Conservation (phyloP, 37 sponge, comb jelly and placozoan genomes). For the Ianthella basta region DNA sequence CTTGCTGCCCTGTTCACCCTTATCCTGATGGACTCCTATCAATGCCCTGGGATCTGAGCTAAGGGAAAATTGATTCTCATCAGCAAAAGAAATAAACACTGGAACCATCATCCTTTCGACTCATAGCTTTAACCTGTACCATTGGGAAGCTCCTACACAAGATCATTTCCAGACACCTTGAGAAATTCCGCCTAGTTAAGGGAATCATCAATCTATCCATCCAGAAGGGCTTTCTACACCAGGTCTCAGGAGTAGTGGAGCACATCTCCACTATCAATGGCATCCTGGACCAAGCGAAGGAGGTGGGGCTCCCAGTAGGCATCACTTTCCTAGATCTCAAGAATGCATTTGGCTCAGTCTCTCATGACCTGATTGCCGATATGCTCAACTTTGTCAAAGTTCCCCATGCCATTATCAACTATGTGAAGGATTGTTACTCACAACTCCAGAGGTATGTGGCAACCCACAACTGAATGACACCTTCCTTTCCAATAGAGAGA, state of each 20-base stretch:
- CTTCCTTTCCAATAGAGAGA: background rate
- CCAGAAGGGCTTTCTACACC: slow-evolving; percentile 19
- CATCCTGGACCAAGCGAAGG: slow-evolving; percentile 8
- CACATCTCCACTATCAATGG: background rate
- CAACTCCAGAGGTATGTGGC: background rate
- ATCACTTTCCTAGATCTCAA: slow-evolving; percentile 32
- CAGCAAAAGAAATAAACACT: background rate
- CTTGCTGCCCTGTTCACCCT: too few species aligned
- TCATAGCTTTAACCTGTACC: background rate
- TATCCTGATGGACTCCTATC: background rate
- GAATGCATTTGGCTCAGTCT: slow-evolving; percentile 43
- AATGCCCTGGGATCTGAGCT: background rate
- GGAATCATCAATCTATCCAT: background rate
- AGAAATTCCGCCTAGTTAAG: background rate
- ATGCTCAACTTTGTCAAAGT: background rate
- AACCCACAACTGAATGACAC: slow-evolving; percentile 3
- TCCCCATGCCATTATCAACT: background rate
- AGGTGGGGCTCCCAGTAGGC: background rate
- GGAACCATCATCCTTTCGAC: background rate
- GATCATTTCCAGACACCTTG: background rate
- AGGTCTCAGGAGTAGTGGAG: background rate
- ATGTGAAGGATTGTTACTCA: background rate
- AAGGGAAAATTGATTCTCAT: background rate
- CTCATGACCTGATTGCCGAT: background rate
- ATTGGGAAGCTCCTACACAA: slow-evolving; percentile 10